Base-by-base conservation (phyloP, 2,888 invertebrate genomes). In the Drosophila imparisetae region DNA sequence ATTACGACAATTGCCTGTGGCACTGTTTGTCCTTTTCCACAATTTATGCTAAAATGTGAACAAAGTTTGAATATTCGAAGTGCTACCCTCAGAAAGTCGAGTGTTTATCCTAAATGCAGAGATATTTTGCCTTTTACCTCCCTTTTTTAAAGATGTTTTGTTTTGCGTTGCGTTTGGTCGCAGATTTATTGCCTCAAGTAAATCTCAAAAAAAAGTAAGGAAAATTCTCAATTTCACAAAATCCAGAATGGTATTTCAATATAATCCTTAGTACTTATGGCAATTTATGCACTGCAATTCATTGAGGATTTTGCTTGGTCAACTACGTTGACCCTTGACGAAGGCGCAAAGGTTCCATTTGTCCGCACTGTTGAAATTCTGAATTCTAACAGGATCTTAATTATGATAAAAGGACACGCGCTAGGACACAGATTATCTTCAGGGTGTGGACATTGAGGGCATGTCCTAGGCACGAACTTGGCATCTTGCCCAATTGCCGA, bases 401-500 rank as follows among this genome's bases (percentile, higher is more conserved):
- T 65, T 58, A 48, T n/a, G 29, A 27, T 53, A 29, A 52, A 66
- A 62, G 53, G 70, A 66, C 86, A 83, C 81, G 63, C 72, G 71
- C 45, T 27, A 4, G 15, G 15, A 63, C 54, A 38, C 2, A 55
- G 72, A 75, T 87, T 78, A 89, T 72, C 73, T 71, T 38, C 13
- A 59, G 58, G 65, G 45, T 64, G 55, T 66, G 38, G 59, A 32
- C 36, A 54, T 4, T 50, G 11, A 21, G 65, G 74, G 68, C 66
- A 64, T 74, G 65, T 50, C 57, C 24, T 32, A 71, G 78, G 66
- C 64, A 78, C 11, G 5, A 13, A 64, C 15, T 49, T 10, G 24
- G 24, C 2, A 45, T 30, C 45, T 59, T 88, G 89, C 81, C 89
- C 91, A 86, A 74, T 88, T 83, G 75, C 32, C 88, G 70, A 15